Evolutionary conservation across 2,797 vertebrate genomes (phyloP).

Genomic region (Anolis apletophallus): DNA sequence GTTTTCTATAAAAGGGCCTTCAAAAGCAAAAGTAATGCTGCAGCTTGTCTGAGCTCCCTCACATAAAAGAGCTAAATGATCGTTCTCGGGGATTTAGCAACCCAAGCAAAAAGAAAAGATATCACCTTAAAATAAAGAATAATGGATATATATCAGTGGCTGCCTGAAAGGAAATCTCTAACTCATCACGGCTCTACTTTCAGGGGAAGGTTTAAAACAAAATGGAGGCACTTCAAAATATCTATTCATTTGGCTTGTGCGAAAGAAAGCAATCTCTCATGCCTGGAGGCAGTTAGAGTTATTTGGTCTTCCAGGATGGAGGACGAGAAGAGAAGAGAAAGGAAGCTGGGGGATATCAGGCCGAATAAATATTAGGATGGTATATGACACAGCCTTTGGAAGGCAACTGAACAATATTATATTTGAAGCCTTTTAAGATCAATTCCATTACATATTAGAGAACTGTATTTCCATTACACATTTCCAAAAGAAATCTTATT

Average conservation of each 20-base stretch:
- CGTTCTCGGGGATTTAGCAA: conserved; percentile 45
- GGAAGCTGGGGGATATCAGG: conserved; percentile 63
- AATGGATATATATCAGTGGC: conserved; percentile 47
- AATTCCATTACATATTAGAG: background rate
- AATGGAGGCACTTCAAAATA: conserved; percentile 65
- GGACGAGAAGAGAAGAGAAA: conserved; percentile 26
- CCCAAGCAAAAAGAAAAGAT: conserved; percentile 39
- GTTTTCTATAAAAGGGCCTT: conserved; percentile 49
- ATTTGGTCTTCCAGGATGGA: conserved; percentile 56
- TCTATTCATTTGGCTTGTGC: conserved; percentile 66
- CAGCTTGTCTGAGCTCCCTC: conserved; percentile 24
- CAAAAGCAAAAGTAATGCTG: conserved; percentile 54
- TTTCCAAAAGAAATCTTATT: background rate
- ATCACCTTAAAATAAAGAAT: conserved; percentile 58
- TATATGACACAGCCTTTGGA: conserved; percentile 52
- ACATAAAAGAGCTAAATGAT: conserved; percentile 54
- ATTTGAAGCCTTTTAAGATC: conserved; percentile 55
- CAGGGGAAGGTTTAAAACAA: conserved; percentile 66
- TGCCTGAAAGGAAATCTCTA: conserved; percentile 57
- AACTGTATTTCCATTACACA: background rate
- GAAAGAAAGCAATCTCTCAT: conserved; percentile 60
- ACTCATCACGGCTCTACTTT: conserved; percentile 57
- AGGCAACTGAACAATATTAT: conserved; percentile 57
- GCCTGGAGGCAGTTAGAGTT: conserved; percentile 63
- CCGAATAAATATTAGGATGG: conserved; percentile 70